phyloP scores from a whole-genome alignment of 1,140 invertebrate genomes.

The Ostrea denselamellosa region DNA sequence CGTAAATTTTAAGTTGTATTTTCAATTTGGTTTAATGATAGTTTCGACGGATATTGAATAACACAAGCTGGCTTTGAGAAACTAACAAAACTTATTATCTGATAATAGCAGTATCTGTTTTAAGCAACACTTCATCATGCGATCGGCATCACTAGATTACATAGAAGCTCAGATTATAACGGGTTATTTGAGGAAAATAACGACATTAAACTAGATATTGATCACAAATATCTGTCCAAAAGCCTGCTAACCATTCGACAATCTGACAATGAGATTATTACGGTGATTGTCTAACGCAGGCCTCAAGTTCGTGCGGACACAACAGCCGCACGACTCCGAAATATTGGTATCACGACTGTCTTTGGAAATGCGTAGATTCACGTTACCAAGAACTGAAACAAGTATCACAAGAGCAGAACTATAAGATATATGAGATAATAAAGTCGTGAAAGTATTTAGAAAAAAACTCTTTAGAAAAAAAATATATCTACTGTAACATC shows the following conservation, averaged over 20 bases:
- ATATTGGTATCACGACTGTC: not conserved
- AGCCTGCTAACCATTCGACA: conserved; percentile 3
- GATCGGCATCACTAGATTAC: not conserved
- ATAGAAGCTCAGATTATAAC: conserved; percentile 12
- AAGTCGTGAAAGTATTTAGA: not conserved
- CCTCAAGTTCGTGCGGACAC: not conserved
- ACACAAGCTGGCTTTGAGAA: not conserved
- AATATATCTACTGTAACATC: too few species aligned
- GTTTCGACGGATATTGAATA: not conserved
- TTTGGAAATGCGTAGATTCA: not conserved
- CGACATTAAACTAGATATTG: conserved; percentile 14
- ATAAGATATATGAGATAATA: not conserved
- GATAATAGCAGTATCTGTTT: not conserved
- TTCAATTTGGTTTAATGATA: not conserved
- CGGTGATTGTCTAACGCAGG: conserved; percentile 21
- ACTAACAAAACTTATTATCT: not conserved
- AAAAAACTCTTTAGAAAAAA: not conserved
- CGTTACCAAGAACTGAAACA: not conserved
- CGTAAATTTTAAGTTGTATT: not conserved
- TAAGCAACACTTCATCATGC: not conserved
- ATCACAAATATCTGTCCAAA: conserved; percentile 18
- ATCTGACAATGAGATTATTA: conserved; percentile 20
- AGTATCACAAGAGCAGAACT: not conserved
- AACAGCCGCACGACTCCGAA: not conserved
- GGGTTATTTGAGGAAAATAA: conserved; percentile 9